phyloP scores from a whole-genome alignment of 1,140 invertebrate species.

The Nymphalis io region DNA sequence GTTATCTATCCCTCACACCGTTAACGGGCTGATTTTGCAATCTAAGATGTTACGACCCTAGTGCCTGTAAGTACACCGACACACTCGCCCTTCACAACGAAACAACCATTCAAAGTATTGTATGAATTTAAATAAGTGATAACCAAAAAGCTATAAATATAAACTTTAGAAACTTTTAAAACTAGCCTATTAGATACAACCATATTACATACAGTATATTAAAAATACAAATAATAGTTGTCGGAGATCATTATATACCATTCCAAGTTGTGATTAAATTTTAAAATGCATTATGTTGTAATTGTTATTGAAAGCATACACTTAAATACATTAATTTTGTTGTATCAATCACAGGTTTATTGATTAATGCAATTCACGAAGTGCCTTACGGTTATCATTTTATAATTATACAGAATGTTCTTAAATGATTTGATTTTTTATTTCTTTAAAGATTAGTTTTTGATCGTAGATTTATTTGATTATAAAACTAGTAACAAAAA shows the following conservation, averaged over 20 bases:
- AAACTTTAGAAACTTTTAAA: too few species aligned
- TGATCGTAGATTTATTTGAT: background rate
- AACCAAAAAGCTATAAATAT: too few species aligned
- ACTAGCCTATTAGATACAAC: too few species aligned
- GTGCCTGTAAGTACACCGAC: too few species aligned
- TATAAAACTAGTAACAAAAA: too few species aligned
- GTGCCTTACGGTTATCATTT: constrained; percentile 23
- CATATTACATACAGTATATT: too few species aligned
- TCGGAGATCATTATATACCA: background rate
- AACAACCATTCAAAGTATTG: too few species aligned
- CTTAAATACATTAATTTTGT: constrained; percentile 28
- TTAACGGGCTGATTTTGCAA: too few species aligned
- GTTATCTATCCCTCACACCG: too few species aligned
- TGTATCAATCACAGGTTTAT: constrained; percentile 33
- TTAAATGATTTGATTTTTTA: background rate
- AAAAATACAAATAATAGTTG: background rate
- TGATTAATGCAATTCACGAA: constrained; percentile 40
- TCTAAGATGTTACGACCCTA: too few species aligned
- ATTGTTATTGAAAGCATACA: constrained; percentile 30
- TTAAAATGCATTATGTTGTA: constrained; percentile 14
- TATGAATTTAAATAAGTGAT: too few species aligned
- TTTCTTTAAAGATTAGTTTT: background rate
- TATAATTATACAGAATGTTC: constrained; percentile 21
- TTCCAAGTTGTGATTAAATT: background rate
- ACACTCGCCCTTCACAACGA: too few species aligned